Conservation (phyloP, 1,140 invertebrate genomes). For the Drosophila chauvacae region DNA sequence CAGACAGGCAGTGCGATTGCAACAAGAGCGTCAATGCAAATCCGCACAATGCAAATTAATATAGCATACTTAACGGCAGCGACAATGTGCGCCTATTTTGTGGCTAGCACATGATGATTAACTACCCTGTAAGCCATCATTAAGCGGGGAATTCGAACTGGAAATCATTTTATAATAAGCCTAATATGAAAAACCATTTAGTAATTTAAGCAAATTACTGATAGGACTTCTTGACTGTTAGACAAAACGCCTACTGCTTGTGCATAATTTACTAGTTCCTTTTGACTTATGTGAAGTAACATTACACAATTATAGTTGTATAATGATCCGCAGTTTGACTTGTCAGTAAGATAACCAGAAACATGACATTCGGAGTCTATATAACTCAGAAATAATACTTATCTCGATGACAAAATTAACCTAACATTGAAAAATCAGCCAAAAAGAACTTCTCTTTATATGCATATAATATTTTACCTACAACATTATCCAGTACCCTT, state of each 20-base stretch:
- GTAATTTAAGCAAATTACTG: background rate
- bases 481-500: background rate
- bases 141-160: background rate
- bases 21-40: conserved; percentile 39
- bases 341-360: too few relatives aligned
- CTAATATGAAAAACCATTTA: too few relatives aligned
- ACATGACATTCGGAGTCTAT: too few relatives aligned
- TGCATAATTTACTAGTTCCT: background rate
- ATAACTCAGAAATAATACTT: too few relatives aligned
- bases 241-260: background rate
- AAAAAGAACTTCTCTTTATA: background rate
- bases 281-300: background rate
- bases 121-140: conserved; percentile 17
- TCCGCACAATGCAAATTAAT: conserved; percentile 73
- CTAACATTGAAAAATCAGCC: rapidly evolving
- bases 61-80: conserved; percentile 74
- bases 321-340: too few relatives aligned
- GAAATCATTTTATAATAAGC: background rate
- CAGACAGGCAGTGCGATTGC: conserved; percentile 64
- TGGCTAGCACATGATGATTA: conserved; percentile 43
- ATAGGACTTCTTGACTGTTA: background rate
- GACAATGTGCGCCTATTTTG: conserved; percentile 45
- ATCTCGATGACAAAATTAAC: background rate
- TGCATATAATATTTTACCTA: background rate
- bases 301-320: too few relatives aligned